Conservation (phyloP, 2,888 invertebrate genomes). For the Leptura quadrifasciata region DNA sequence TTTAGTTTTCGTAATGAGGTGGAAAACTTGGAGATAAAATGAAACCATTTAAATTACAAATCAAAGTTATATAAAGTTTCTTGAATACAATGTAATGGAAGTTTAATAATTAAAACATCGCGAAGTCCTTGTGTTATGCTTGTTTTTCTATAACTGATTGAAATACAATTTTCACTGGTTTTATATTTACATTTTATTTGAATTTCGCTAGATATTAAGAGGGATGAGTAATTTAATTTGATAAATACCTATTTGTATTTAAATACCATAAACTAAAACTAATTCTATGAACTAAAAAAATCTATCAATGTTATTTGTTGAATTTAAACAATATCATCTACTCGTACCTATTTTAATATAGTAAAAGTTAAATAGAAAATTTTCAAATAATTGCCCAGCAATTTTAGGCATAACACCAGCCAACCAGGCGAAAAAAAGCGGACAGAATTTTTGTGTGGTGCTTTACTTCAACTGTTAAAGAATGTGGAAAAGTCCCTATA, state of each 20-base stretch:
- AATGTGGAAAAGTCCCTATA: too few species aligned
- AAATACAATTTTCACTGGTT: neutral
- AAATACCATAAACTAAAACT: too few species aligned
- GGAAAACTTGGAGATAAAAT: slow-evolving; percentile 13
- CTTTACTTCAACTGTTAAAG: too few species aligned
- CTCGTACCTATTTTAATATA: too few species aligned
- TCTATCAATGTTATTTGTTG: too few species aligned
- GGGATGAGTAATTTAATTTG: neutral
- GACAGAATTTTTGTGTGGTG: too few species aligned
- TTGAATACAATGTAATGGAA: slow-evolving; percentile 4
- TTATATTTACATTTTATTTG: neutral
- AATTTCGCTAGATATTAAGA: neutral
- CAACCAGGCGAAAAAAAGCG: too few species aligned
- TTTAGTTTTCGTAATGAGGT: slow-evolving; percentile 20
- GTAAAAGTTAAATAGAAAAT: too few species aligned
- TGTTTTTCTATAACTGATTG: neutral
- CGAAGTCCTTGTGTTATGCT: neutral
- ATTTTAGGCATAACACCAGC: too few species aligned
- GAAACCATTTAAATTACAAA: slow-evolving; percentile 26
- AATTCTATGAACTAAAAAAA: too few species aligned
- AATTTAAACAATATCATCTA: too few species aligned
- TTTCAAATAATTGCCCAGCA: too few species aligned
- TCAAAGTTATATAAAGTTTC: slow-evolving; percentile 11
- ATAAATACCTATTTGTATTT: neutral
- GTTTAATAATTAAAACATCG: slow-evolving; percentile 8